phyloP scores from a whole-genome alignment of 2,113 vertebrate genomes.

The Epinephelus fuscoguttatus region DNA sequence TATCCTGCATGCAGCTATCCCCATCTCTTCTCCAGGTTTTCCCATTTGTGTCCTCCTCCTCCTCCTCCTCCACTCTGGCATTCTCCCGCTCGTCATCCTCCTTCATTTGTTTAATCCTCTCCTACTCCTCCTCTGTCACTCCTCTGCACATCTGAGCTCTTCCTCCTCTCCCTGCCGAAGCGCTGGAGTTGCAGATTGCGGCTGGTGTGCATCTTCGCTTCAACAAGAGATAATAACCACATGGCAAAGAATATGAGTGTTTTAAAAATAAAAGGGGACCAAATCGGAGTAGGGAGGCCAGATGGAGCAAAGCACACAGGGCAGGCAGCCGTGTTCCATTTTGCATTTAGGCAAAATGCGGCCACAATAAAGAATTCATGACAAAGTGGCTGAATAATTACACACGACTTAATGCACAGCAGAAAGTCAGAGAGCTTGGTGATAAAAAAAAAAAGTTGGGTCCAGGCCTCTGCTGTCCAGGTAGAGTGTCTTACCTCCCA shows the following conservation, averaged over 20 bases:
- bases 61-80: constrained; percentile 46
- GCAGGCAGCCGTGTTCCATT: constrained; percentile 53
- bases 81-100: constrained; percentile 66
- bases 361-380: constrained; percentile 83
- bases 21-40: constrained; percentile 61
- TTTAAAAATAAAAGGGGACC: constrained; percentile 31
- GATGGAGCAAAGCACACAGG: constrained; percentile 26
- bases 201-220: constrained; percentile 40
- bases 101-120: constrained; percentile 75
- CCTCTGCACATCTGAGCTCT: constrained; percentile 52
- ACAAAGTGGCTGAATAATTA: constrained; percentile 82
- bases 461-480: constrained; percentile 47
- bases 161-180: constrained; percentile 51
- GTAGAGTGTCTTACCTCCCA: constrained; percentile 40
- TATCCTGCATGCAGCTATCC: constrained; percentile 54
- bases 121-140: constrained; percentile 63
- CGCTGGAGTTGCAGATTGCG: constrained; percentile 47
- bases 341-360: constrained; percentile 74
- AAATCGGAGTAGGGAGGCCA: constrained; percentile 34
- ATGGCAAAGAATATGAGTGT: constrained; percentile 53
- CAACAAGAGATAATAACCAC: constrained; percentile 59
- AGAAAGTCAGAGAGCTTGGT: constrained; percentile 40
- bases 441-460: constrained; percentile 33
- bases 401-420: constrained; percentile 68
- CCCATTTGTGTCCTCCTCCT: constrained; percentile 51